Conservation (phyloP, 2,113 vertebrate genomes). For the Paradoxurus hermaphroditus region DNA sequence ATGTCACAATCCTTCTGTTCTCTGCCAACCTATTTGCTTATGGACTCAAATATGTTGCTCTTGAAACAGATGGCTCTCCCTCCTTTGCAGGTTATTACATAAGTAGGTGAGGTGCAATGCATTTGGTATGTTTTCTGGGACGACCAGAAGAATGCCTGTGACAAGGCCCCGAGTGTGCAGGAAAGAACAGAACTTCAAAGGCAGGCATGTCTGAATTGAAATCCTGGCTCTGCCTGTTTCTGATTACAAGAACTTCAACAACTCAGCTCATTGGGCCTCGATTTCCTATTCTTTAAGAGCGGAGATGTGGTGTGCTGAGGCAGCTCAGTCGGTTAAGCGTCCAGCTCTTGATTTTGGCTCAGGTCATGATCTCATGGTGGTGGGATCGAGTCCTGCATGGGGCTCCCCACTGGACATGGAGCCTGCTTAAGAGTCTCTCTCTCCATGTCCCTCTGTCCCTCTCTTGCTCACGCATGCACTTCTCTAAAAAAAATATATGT, state of each 20-base stretch:
- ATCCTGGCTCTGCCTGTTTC: not conserved
- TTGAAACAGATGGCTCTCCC: constrained; percentile 67
- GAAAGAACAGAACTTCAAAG: not conserved
- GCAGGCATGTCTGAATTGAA: not conserved
- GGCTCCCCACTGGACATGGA: too few relatives aligned
- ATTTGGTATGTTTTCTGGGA: constrained; percentile 31
- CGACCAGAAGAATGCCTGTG: not conserved
- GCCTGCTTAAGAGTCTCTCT: too few relatives aligned
- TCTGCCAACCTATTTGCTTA: constrained; percentile 71
- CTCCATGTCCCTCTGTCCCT: too few relatives aligned
- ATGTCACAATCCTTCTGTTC: constrained; percentile 63
- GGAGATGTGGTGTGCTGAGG: not conserved
- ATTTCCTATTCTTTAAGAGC: not conserved
- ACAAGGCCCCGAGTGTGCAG: not conserved
- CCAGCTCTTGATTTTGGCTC: too few relatives aligned
- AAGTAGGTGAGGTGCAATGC: constrained; percentile 43
- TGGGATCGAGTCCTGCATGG: too few relatives aligned
- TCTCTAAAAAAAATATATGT: too few relatives aligned
- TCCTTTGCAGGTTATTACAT: constrained; percentile 58
- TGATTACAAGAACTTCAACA: not conserved
- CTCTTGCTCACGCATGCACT: too few relatives aligned
- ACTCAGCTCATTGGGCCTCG: not conserved
- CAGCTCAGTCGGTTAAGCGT: too few relatives aligned
- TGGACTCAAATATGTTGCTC: constrained; percentile 62
- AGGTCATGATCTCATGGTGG: too few relatives aligned